Conservation (phyloP, 2,113 vertebrate species). For the Myanophis thanlyinensis region DNA sequence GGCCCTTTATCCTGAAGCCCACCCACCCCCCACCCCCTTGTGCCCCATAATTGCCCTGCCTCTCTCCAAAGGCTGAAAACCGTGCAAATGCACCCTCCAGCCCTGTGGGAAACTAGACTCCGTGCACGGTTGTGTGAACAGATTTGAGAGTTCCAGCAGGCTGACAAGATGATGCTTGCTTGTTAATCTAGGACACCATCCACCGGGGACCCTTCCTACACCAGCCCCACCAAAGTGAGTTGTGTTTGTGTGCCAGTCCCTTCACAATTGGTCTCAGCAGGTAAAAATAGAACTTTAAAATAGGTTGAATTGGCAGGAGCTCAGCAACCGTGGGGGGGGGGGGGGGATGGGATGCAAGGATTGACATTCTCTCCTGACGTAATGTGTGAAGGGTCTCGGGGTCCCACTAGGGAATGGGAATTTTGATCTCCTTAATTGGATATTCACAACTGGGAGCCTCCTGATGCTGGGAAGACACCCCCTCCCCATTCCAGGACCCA, state of each 20-base stretch:
- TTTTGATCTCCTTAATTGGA: constrained; percentile 59
- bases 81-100: background rate
- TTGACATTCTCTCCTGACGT: background rate
- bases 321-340: background rate
- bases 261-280: constrained; percentile 11
- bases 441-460: constrained; percentile 45
- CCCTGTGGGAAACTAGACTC: background rate
- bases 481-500: constrained; percentile 50
- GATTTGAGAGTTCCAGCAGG: background rate
- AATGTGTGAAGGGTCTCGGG: constrained; percentile 1
- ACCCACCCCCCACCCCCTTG: too few relatives aligned
- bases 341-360: background rate
- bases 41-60: background rate
- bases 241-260: accelerated
- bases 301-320: background rate
- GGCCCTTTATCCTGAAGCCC: background rate
- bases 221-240: background rate
- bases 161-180: background rate
- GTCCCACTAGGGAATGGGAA: constrained; percentile 8
- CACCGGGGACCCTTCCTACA: constrained; percentile 10
- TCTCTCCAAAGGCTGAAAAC: background rate
- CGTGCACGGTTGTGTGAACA: background rate
- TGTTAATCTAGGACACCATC: constrained; percentile 15
- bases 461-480: constrained; percentile 33
- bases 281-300: constrained; percentile 56